Evolutionary conservation across 2,797 vertebrate species (phyloP).

Genomic region (Cynodonichthys magdalenae): DNA sequence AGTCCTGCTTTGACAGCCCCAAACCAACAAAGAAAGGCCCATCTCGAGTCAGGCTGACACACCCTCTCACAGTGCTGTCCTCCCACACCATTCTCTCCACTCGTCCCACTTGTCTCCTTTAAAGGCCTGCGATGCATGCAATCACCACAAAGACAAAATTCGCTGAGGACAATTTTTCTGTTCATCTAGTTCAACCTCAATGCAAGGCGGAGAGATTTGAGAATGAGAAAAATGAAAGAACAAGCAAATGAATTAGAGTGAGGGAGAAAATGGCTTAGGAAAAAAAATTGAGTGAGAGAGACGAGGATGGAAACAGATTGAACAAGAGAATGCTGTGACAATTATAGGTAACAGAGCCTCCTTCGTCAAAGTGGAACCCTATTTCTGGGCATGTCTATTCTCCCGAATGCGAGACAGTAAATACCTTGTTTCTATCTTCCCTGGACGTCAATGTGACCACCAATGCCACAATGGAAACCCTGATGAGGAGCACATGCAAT

Average conservation of each 20-base stretch:
- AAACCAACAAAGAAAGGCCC: conserved; percentile 42
- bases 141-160: conserved; percentile 42
- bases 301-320: conserved; percentile 49
- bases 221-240: conserved; percentile 44
- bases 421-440: conserved; percentile 77
- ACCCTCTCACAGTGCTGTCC: conserved; percentile 62
- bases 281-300: conserved; percentile 55
- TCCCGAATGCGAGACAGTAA: conserved; percentile 75
- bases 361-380: conserved; percentile 60
- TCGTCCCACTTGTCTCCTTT: conserved; percentile 45
- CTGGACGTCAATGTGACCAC: conserved; percentile 77
- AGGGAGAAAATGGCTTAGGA: conserved; percentile 29
- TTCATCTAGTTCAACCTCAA: conserved; percentile 12
- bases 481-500: conserved; percentile 85
- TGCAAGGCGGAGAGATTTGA: conserved; percentile 24
- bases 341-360: conserved; percentile 66
- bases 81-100: conserved; percentile 44
- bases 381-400: conserved; percentile 69
- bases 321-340: conserved; percentile 72
- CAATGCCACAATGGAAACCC: conserved; percentile 78
- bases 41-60: conserved; percentile 52
- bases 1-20: conserved; percentile 36
- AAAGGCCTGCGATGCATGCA: conserved; percentile 34
- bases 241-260: conserved; percentile 33
- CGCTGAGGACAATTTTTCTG: conserved; percentile 19